Base-by-base conservation (phyloP, 2,888 invertebrate genomes). In the Pollenia labialis region DNA sequence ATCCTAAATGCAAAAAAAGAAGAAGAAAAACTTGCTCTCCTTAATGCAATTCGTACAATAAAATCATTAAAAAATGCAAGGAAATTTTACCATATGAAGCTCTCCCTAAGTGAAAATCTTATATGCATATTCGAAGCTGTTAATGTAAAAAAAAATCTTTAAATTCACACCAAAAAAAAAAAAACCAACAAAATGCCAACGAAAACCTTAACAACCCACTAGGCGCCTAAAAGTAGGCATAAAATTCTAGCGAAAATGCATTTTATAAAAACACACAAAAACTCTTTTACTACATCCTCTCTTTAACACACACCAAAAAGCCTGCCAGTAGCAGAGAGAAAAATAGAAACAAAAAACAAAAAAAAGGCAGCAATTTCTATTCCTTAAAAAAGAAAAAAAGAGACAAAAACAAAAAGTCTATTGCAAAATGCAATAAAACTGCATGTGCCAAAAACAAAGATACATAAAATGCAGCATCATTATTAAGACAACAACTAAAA, bases 391-490 rank as follows among this genome's bases (percentile, higher is more conserved):
- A 69, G 91, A 88, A 89, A 90, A 91, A 92, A 91, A 91, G 92
- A 91, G 91, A 91, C 91, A 50, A 74, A 64, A 64, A 81, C 50
- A 91, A 89, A 88, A 89, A 88, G 71, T 81, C 81, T 81, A 85
- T 60, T 88, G 89, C 90, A 90, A 91, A 90, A 90, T 90, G 89
- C 90, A 91, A 91, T 90, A 85, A 85, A 81, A 81, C 68, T 81
- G 85, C 79, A 81, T 79, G 16, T 88, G n/a, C 14, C 62, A 72
- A 66, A 81, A 81, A 71, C 56, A 66, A 56, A n/a, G 54, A 66
- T 52, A 81, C 69, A 64, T 32, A 72, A 69, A 69, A 18, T 69
- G 76, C 82, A 76, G 75, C 58, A 58, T 42, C 50, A 46, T 52
- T 79, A 40, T 46, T 32, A n/a, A 16, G 4, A 44, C 23, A 62